Base-by-base conservation (phyloP, 2,888 invertebrate genomes). In the Dioctria linearis region DNA sequence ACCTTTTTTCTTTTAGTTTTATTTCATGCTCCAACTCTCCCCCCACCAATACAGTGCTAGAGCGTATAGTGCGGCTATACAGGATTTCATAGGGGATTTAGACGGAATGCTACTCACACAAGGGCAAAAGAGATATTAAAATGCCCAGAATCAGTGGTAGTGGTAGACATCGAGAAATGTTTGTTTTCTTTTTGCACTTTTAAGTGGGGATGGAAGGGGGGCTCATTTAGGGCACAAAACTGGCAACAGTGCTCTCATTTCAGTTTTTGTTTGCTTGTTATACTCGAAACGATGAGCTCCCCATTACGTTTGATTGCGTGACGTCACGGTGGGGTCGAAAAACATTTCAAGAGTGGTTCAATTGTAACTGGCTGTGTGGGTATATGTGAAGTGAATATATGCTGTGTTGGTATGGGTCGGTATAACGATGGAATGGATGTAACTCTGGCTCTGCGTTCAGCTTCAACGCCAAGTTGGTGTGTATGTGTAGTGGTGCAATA, bases 21-120 rank as follows among this genome's bases (percentile, higher is more conserved):
- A 39, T 42, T 76, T 63, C 76, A 63, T 76, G 76, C 76, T 49
- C 76, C 76, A 76, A 76, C 76, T 76, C 76, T 63, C 76, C 76
- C 76, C 76, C 61, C 76, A 76, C 25, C n/a, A 1, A 11, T 39
- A 76, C 63, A 39, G 61, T 25, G 13, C 59, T 2, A n/a, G n/a
- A n/a, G 13, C 59, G 5, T 11, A 59, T 25, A n/a, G n/a, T n/a
- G n/a, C n/a, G n/a, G n/a, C n/a, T n/a, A n/a, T n/a, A n/a, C n/a
- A n/a, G n/a, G n/a, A n/a, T n/a, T n/a, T n/a, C n/a, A n/a, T n/a
- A 59, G 25, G 25, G n/a, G 6, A n/a, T n/a, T 13, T 59, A 5
- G n/a, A 5, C 25, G 3, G 59, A 11, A 59, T 51, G 8, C n/a
- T 59, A n/a, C 13, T 6, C n/a, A 59, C 59, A 59, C 59, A n/a